phyloP scores from a whole-genome alignment of 2,113 vertebrate species.

The Zosterops borbonicus region DNA sequence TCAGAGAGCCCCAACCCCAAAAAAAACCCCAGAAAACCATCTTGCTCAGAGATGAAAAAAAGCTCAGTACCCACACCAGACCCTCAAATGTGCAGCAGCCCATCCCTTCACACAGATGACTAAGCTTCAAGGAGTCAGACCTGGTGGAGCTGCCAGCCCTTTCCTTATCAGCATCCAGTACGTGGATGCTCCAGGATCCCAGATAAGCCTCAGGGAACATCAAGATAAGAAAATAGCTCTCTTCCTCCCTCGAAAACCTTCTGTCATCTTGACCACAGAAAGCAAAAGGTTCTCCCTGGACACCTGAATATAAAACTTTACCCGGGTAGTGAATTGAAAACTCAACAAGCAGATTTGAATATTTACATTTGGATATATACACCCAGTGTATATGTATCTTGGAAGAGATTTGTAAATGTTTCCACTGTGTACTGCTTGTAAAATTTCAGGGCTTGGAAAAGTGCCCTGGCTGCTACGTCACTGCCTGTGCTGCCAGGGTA shows the following conservation, averaged over 20 bases:
- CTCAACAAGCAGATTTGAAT: not conserved
- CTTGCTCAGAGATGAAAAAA: not conserved
- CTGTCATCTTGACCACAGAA: slow-evolving; percentile 14
- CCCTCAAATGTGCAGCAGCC: not conserved
- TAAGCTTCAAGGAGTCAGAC: not conserved
- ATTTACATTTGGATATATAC: slow-evolving; percentile 15
- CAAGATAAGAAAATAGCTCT: not conserved
- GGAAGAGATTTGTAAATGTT: slow-evolving; percentile 61
- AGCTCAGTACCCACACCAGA: not conserved
- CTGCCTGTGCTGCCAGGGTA: slow-evolving; percentile 34
- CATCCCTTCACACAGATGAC: not conserved
- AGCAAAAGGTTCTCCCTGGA: slow-evolving; percentile 3
- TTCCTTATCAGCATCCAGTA: not conserved
- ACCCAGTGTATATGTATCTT: not conserved
- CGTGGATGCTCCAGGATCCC: not conserved
- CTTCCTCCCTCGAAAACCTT: not conserved
- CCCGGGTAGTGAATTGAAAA: not conserved
- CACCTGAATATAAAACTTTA: not conserved
- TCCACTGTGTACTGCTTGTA: slow-evolving; percentile 66
- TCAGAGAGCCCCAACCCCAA: not conserved
- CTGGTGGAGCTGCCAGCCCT: not conserved
- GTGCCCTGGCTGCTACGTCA: not conserved
- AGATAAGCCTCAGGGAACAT: not conserved
- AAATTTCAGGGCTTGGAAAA: slow-evolving; percentile 37
- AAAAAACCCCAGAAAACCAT: not conserved